Evolutionary conservation across 2,888 invertebrate species (phyloP), one percentile per base, ranked within the genome.

Genomic region (Diploptera punctata): DNA sequence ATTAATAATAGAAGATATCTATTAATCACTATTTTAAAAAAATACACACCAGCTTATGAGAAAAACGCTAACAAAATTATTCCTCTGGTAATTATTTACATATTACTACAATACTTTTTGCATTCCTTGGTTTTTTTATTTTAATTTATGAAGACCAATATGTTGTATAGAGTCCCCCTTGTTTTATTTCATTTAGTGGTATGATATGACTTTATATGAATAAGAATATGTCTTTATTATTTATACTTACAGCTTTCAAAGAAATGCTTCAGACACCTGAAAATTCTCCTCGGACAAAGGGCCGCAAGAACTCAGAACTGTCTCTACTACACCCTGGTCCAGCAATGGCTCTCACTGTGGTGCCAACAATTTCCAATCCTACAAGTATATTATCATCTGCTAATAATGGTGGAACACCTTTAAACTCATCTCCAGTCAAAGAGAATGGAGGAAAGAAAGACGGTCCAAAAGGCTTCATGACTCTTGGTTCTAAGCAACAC

Each of bases 401-500:
- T 72, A 29, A 9, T 29, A 57, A 19, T 0, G 10, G 18, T 13
- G 47, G 44, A 24, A 47, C 47, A 18, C n/a, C 65, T 16, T 75
- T 87, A 16, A 89, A 88, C 78, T 87, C 87, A 77, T 89, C 89
- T 80, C 87, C 89, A 38, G 88, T 90, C 81, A 92, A 92, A 79
- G 93, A 87, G 70, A 65, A 65, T 47, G 65, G 65, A 26, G 68
- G 31, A 21, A 71, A 70, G 57, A 70, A 72, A 44, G 72, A 70
- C 24, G 68, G 68, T 13, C 83, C 84, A 71, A 86, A 86, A 76
- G 87, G 93, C 70, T 96, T 95, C 80, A 95, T 95, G 94, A 96
- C 96, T 31, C 86, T 94, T 74, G 95, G 94, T 1, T 93, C 95
- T 68, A 94, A 94, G 80, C 88, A 92, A 80, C 88, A 92, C 77